A percentile compares a stretch with the other conserved stretches of the same genome.
These are phyloP conservation scores for Colius striatus DNA, from an alignment of 2,113 vertebrate genomes.

Conservation along the genomic window DNA sequence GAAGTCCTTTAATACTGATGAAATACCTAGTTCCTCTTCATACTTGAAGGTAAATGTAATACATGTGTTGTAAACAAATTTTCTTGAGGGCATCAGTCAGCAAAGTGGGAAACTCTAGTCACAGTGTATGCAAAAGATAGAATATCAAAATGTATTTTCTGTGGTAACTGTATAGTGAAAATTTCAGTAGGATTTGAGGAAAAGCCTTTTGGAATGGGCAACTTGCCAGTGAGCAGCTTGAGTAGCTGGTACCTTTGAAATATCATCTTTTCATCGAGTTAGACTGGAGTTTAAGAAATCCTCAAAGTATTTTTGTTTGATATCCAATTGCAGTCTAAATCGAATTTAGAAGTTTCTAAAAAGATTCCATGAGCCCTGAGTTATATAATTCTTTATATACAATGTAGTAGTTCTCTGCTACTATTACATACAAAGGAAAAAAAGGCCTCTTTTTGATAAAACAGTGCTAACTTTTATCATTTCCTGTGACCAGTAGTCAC, in stretches of 20 bases:
- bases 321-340: not conserved
- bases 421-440: not conserved
- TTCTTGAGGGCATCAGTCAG: not conserved
- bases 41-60: not conserved
- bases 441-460: not conserved
- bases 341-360: not conserved
- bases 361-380: not conserved
- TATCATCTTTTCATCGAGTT: not conserved
- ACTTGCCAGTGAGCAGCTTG: not conserved
- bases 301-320: not conserved
- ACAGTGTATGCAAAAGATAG: not conserved
- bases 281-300: not conserved
- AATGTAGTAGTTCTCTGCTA: not conserved
- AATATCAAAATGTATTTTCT: not conserved
- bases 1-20: not conserved
- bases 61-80: not conserved
- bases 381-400: not conserved
- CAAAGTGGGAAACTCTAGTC: not conserved
- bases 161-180: rapidly evolving
- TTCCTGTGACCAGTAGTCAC: not conserved
- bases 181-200: not conserved
- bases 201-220: not conserved
- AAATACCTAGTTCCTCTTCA: not conserved
- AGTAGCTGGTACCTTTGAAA: not conserved
- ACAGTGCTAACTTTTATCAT: not conserved